Conservation (phyloP, 92 coral and sea anemone genomes). For the Palythoa grandiflora region DNA sequence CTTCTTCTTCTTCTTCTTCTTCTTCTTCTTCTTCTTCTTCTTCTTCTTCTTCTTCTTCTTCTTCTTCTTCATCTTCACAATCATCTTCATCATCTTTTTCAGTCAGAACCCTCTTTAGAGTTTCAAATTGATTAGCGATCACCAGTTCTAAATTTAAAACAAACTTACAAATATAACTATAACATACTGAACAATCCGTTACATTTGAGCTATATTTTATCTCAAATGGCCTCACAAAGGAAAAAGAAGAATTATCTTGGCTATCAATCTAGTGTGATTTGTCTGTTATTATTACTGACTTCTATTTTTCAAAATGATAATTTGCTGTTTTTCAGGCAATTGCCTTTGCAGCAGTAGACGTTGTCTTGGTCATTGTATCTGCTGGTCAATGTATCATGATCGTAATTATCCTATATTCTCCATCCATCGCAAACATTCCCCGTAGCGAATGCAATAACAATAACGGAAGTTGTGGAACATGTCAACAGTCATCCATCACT, state of each 20-base stretch:
- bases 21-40: too few species aligned
- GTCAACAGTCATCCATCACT: conserved; percentile 33
- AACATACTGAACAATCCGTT: too few species aligned
- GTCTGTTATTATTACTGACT: neutral
- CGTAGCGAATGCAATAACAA: conserved; percentile 6
- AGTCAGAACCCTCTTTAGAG: neutral
- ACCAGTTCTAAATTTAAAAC: neutral
- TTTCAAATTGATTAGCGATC: neutral
- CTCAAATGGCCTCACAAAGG: neutral
- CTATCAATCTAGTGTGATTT: neutral
- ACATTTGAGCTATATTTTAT: too few species aligned
- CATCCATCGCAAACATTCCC: conserved; percentile 14
- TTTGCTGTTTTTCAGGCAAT: conserved; percentile 6
- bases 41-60: neutral
- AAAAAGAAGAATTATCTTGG: neutral
- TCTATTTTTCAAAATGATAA: neutral
- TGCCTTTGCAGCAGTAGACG: conserved; percentile 9
- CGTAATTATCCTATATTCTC: conserved; percentile 19
- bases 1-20: too few species aligned
- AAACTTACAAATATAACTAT: neutral
- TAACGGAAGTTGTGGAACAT: conserved; percentile 22
- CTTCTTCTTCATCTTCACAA: neutral
- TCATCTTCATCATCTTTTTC: neutral
- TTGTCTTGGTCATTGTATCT: neutral
- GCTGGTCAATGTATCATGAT: conserved; percentile 41